These are phyloP conservation scores for Tapera naevia DNA, from an alignment of 2,797 vertebrate genomes.

Conservation along the genomic window DNA sequence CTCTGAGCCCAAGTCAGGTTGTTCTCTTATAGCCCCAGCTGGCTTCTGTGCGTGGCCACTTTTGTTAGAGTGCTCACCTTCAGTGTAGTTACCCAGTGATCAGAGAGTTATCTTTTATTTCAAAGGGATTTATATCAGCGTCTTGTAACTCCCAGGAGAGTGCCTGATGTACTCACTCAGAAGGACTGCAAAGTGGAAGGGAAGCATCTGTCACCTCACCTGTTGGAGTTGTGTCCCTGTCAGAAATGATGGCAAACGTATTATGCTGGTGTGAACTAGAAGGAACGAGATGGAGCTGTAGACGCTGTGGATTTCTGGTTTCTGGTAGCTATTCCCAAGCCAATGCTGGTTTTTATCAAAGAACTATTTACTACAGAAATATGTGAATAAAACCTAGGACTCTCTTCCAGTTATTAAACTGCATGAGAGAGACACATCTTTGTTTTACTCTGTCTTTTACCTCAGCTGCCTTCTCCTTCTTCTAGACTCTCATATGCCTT, in stretches of 20 bases:
- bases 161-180: background rate
- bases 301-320: background rate
- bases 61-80: background rate
- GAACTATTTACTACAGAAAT: background rate
- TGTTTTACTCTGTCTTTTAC: background rate
- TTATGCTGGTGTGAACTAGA: background rate
- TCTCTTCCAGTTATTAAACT: background rate
- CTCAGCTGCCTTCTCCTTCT: background rate
- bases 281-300: background rate
- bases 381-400: background rate
- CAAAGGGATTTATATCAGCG: background rate
- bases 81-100: background rate
- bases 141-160: background rate
- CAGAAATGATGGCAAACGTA: background rate
- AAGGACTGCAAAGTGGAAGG: background rate
- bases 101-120: background rate
- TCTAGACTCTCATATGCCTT: background rate
- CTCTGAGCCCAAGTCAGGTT: background rate
- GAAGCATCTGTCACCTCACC: background rate
- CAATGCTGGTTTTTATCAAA: background rate
- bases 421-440: background rate
- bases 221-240: background rate
- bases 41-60: background rate
- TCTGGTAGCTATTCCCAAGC: background rate
- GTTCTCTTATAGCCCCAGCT: background rate